Evolutionary conservation across 2,888 invertebrate species (phyloP).

Genomic region (Pachydiplax longipennis): DNA sequence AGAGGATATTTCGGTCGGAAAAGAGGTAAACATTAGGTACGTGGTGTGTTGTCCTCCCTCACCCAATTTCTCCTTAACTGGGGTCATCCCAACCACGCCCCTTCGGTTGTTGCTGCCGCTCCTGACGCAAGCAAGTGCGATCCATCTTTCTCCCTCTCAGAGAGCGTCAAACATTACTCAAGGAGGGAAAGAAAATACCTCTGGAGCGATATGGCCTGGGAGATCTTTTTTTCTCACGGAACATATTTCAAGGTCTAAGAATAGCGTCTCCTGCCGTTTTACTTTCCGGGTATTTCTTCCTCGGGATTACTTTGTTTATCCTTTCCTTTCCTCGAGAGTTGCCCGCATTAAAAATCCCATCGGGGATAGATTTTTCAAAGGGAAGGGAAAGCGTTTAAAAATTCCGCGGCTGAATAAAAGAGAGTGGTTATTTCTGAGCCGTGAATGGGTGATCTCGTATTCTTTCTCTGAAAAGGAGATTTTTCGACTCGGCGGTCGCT

Average conservation of each 20-base stretch:
- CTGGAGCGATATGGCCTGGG: background rate
- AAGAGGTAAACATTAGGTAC: background rate
- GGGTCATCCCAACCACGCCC: background rate
- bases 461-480: no score
- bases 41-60: background rate
- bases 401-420: background rate
- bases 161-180: slow-evolving; percentile 28
- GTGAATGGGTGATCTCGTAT: background rate
- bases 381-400: background rate
- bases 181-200: background rate
- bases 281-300: background rate
- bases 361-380: background rate
- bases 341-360: background rate
- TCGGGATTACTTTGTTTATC: background rate
- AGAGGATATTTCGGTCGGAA: background rate
- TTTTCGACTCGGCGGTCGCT: no score
- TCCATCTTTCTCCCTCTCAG: background rate
- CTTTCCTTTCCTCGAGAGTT: background rate
- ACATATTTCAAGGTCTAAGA: slow-evolving; percentile 21
- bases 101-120: background rate
- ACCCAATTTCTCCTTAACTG: background rate
- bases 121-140: background rate
- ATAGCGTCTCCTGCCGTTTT: background rate
- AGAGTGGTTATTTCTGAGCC: background rate
- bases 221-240: slow-evolving; percentile 1